Base-by-base conservation (phyloP, 2,888 invertebrate genomes). In the Amphipyra berbera region DNA sequence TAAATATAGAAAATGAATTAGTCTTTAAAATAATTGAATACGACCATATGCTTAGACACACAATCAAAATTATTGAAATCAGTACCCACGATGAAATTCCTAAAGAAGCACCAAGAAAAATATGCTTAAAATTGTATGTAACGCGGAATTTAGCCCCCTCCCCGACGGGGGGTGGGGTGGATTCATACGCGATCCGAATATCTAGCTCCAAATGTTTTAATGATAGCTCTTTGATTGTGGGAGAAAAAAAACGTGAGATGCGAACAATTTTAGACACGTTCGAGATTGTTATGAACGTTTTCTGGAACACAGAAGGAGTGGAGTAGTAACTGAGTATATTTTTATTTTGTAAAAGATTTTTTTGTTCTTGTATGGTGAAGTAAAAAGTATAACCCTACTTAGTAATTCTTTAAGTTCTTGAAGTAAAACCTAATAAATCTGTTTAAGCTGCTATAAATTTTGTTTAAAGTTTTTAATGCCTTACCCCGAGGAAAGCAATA, bases 161-260 rank as follows among this genome's bases (percentile, higher is more conserved):
- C 3, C 33, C 27, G 35, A n/a, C 0, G 3, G 9, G 6, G 44
- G 53, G 38, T 27, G 27, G 37, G 54, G 59, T 41, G 58, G 13
- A 42, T 48, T 54, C 66, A 66, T 72, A 73, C 76, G 73, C 76
- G 73, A 57, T 57, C 65, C 49, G 71, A 73, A 78, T 80, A 68
- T 67, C 65, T 62, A 70, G 57, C 62, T 61, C 61, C 67, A 76
- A 77, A 76, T 73, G 73, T 68, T 75, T 77, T 72, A 77, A 77
- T 77, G 69, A 77, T 77, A 61, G 75, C 69, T 69, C 52, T 77
- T 67, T 77, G 72, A 77, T 77, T 75, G 67, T 65, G 46, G 57
- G 40, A 63, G 63, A 62, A 76, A 73, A 21, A 62, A 75, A 76
- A 77, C 48, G 59, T 56, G 68, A 63, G 52, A 53, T 38, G 62